Base-by-base conservation (phyloP, 2,888 invertebrate genomes). In the Dynastes grantii region DNA sequence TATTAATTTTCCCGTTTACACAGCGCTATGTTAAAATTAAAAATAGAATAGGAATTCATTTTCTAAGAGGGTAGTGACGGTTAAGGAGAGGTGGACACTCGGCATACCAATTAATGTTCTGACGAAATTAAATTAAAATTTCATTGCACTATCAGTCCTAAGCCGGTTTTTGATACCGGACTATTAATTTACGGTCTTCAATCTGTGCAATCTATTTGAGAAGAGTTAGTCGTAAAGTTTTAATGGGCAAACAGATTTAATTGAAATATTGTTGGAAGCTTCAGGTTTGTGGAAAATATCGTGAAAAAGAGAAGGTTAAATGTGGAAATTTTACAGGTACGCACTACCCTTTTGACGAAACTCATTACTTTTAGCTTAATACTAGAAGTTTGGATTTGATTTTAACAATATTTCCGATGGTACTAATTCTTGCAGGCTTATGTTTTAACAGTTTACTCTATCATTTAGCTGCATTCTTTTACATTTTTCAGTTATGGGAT, bases 91-190 rank as follows among this genome's bases (percentile, higher is more conserved):
- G 37, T 73, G 71, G 71, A 73, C 71, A 73, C 58, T 58, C 71
- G 16, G 71, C 71, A 58, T 73, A 58, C 58, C 58, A 73, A 58
- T 73, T 73, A 73, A 73, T 61, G 73, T 61, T 73, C 27, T 13
- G 45, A 11, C 11, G 27, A 45, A 73, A 73, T 61, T 73, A 58
- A 73, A 73, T 73, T 73, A 73, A 73, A 73, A 73, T 73, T 73
- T 73, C 73, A 73, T 58, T 73, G 61, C 73, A 73, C 61, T 61
- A 73, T 73, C 73, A 40, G 40, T 58, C 45, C 73, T 58, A 73
- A 73, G 40, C 45, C 73, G 22, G 73, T 22, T 58, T 45, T 68
- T 73, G 61, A 73, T 61, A 5, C 45, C 45, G 16, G 58, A 73
- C 16, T 73, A 73, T 73, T 73, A 73, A 73, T 73, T 73, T 61